Evolutionary conservation across 2,113 vertebrate species (phyloP), one percentile per base, ranked within the genome.

Genomic region (Chelonoidis abingdonii): DNA sequence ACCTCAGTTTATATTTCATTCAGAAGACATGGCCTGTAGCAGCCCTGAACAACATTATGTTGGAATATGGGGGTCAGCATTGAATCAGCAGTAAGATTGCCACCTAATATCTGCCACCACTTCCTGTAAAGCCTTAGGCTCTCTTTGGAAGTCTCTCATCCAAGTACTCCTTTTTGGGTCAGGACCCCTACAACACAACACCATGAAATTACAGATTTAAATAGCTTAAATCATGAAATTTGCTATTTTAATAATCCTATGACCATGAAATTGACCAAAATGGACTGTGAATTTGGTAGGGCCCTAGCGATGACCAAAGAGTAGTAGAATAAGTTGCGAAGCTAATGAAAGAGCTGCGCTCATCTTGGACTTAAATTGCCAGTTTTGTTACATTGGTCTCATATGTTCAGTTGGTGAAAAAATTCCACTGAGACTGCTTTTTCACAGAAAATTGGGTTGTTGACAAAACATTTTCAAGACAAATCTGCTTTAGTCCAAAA

Each of bases 21-120:
- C 53, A n/a, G 52, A 69, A 49, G 29, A 29, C n/a, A 72, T 22
- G 47, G 78, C 22, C 52, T 0, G 1, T 24, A 29, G 79, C n/a
- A 84, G 59, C 72, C 31, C 72, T 8, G 2, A 7, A 8, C 2
- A 9, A 9, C 0, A 0, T 2, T 8, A 5, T 0, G 1, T 38
- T 62, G 76, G 14, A 85, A 80, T 72, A 44, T 4, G 3, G 44
- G 17, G 22, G 4, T 0, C 75, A 69, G 75, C 21, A 6, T 3
- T 0, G 12, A 59, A 16, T 78, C 38, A 47, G 29, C 3, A 54
- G 6, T 44, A 57, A 69, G 41, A 44, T 65, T 21, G 4, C 10
- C 87, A 49, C 52, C 52, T 53, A 54, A 52, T 81, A 4, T 38
- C 21, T 24, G 65, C 19, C 35, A 14, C 82, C 82, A 83, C 10